Evolutionary conservation across 2,888 invertebrate species (phyloP).

Genomic region (Acanthosepion pharaonis): DNA sequence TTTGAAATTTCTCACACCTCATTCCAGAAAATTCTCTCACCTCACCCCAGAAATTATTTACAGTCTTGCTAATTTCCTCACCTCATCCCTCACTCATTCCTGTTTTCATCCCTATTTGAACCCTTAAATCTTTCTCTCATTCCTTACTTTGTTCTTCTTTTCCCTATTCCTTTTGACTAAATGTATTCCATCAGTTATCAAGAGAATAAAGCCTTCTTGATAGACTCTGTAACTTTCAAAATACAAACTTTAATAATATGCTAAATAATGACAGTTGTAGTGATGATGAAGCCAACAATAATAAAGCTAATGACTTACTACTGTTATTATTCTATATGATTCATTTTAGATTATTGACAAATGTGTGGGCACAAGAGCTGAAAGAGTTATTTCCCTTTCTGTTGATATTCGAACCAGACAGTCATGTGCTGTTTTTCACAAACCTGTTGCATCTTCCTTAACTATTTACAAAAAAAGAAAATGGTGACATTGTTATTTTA

Average conservation of each 20-base stretch:
- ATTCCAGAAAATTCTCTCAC: too few species aligned
- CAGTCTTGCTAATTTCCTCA: too few species aligned
- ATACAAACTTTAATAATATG: not conserved
- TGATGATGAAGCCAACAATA: not conserved
- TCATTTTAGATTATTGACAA: too few species aligned
- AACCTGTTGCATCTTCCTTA: too few species aligned
- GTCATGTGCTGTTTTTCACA: too few species aligned
- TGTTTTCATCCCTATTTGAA: not conserved
- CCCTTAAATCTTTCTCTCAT: not conserved
- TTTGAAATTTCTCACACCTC: too few species aligned
- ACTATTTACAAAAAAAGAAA: too few species aligned
- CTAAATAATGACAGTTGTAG: not conserved
- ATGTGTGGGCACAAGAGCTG: too few species aligned
- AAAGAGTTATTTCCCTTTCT: too few species aligned
- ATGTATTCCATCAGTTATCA: not conserved
- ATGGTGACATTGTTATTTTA: too few species aligned
- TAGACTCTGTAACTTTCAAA: not conserved
- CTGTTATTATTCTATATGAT: not conserved
- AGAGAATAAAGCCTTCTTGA: not conserved
- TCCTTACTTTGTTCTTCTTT: not conserved
- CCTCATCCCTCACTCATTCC: not conserved
- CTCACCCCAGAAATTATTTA: too few species aligned
- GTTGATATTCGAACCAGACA: too few species aligned
- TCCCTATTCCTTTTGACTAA: not conserved
- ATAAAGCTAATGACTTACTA: not conserved